These are phyloP conservation scores for Drosophila sordidula DNA, from an alignment of 2,888 invertebrate genomes.

Conservation along the genomic window DNA sequence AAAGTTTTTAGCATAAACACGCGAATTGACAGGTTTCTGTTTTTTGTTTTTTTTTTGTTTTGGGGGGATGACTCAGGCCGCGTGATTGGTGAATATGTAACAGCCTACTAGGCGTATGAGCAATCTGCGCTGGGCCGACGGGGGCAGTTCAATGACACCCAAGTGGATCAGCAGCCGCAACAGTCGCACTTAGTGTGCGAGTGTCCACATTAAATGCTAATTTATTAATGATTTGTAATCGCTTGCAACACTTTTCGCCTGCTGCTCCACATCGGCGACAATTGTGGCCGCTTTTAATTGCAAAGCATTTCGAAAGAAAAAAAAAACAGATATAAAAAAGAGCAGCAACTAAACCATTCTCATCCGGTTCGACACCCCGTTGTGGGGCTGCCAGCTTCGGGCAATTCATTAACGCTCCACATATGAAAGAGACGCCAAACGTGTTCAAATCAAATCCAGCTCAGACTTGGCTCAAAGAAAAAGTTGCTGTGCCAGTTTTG, in stretches of 20 bases:
- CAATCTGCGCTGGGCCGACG: conserved; percentile 15
- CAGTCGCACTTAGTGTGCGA: conserved; percentile 8
- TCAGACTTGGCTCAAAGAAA: conserved; percentile 65
- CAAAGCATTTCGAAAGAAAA: conserved; percentile 50
- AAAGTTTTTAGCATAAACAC: conserved; percentile 63
- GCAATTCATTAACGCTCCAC: conserved; percentile 78
- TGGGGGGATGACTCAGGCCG: conserved; percentile 27
- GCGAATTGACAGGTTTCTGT: conserved; percentile 51
- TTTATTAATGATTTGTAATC: conserved; percentile 71
- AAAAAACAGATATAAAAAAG: conserved; percentile 2
- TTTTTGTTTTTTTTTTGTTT: neutral
- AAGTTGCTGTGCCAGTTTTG: conserved; percentile 79
- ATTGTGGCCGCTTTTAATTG: conserved; percentile 71
- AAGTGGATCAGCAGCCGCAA: conserved; percentile 45
- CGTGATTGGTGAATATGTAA: conserved; percentile 37
- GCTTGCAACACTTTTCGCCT: conserved; percentile 54
- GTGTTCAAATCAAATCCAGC: conserved; percentile 59
- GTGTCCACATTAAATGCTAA: conserved; percentile 63
- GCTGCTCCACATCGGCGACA: conserved; percentile 62
- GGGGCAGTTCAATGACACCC: conserved; percentile 56
- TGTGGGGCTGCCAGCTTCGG: conserved; percentile 32
- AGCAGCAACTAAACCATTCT: conserved; percentile 62
- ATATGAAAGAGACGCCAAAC: conserved; percentile 42
- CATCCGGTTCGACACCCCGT: conserved; percentile 74
- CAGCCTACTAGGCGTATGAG: conserved; percentile 55